Evolutionary conservation across 2,113 vertebrate species (phyloP).

Genomic region (Phycodurus eques): DNA sequence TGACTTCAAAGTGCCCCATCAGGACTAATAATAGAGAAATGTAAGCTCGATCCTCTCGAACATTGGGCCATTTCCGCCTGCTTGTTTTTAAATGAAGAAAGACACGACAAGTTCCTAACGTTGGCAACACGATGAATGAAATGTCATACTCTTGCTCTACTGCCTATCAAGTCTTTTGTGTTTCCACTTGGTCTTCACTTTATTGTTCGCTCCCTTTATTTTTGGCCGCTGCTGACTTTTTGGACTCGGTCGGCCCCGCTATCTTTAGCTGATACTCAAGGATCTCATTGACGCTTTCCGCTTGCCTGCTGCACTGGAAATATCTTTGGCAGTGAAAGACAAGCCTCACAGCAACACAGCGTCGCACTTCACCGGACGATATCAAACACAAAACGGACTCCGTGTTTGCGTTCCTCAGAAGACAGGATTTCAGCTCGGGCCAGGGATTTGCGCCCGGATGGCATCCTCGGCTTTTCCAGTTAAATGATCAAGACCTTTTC

Average conservation of each 20-base stretch:
- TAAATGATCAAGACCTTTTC: too few species aligned
- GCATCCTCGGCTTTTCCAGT: too few species aligned
- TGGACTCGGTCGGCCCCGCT: constrained; percentile 14
- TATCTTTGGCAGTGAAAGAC: constrained; percentile 31
- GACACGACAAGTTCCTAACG: constrained; percentile 60
- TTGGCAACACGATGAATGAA: constrained; percentile 52
- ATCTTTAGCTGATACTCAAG: constrained; percentile 18
- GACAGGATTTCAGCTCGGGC: neutral
- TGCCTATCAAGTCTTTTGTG: constrained; percentile 21
- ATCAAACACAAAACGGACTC: neutral
- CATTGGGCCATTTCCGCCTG: neutral
- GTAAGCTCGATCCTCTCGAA: too few species aligned
- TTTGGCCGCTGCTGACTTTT: neutral
- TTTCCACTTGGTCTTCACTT: constrained; percentile 10
- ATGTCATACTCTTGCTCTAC: constrained; percentile 46
- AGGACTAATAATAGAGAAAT: neutral
- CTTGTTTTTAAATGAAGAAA: constrained; percentile 59
- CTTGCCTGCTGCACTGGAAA: constrained; percentile 23
- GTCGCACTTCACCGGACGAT: neutral
- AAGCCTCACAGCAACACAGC: constrained; percentile 16
- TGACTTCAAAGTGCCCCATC: neutral
- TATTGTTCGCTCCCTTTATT: neutral
- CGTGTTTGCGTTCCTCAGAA: neutral
- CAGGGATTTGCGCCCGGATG: too few species aligned
- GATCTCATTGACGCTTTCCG: constrained; percentile 13